Evolutionary conservation across 2,797 vertebrate species (phyloP), one percentile per base, ranked within the genome.

Genomic region (Karalla daura): DNA sequence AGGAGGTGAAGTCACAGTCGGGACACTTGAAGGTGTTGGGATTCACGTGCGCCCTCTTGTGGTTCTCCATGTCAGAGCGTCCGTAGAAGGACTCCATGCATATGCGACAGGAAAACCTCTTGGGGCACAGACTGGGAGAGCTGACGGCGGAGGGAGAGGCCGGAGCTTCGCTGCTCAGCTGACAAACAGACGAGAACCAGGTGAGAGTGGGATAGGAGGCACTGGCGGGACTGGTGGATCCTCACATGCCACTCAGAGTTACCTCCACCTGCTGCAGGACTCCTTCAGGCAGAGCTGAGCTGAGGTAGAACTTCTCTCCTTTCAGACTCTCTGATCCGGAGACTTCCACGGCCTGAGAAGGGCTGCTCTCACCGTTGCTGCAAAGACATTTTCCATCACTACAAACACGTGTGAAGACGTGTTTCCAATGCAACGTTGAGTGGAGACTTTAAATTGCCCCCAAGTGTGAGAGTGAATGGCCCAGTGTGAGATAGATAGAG

Each of bases 31-130:
- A 99, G n/a, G 95, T 94, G 83, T 81, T 94, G 24, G 95, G 90
- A 86, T 97, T 96, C 3, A 95, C 54, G 33, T 99, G 98, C 59
- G 98, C 96, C 93, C 96, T 95, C 91, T 99, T 99, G 94, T 99
- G 98, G 91, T 96, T 98, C 84, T 99, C 98, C 98, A 99, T 98
- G 84, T 99, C 97, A 0, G 98, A 97, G 61, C 98, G 95, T 43
- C 96, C 96, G 0, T 94, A 93, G 72, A 99, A 99, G 65, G 96
- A 93, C 76, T 96, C 96, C 41, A 95, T 95, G 88, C 98, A 99
- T 88, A 99, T 95, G 77, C 96, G 95, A 74, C 98, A 99, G 80
- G 96, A 99, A 90, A 99, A 99, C 83, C 95, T 96, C 89, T 98
- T 98, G 44, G 94, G 86, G 67, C 86, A 84, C 37, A 92, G 28